Conservation (phyloP, 1,140 invertebrate genomes). For the Thrips palmi region DNA sequence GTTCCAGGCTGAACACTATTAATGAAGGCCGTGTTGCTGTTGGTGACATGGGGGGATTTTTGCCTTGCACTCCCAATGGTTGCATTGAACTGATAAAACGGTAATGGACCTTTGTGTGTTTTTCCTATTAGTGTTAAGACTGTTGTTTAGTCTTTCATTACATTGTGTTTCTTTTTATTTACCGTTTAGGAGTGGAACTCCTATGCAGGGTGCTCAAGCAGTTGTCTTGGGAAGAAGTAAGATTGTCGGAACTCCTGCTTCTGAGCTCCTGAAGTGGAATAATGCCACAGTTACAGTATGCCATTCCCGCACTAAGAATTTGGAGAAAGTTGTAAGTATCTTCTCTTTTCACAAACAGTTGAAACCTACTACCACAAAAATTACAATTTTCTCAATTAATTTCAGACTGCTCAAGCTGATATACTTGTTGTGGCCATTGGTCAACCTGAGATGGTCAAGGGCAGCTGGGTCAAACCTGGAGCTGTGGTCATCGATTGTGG, state of each 20-base stretch:
- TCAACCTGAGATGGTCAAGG: slow-evolving; percentile 76
- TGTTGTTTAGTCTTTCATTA: slow-evolving; percentile 3
- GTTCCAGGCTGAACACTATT: slow-evolving; percentile 57
- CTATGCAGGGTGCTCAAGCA: slow-evolving; percentile 66
- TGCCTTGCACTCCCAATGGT: slow-evolving; percentile 86
- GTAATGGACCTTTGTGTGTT: slow-evolving; percentile 19
- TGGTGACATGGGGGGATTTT: slow-evolving; percentile 68
- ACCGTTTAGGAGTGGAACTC: slow-evolving; percentile 41
- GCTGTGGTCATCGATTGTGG: slow-evolving; percentile 99
- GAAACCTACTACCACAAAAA: slow-evolving; percentile 1
- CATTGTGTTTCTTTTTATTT: neutral
- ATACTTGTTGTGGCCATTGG: slow-evolving; percentile 95
- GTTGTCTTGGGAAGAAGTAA: slow-evolving; percentile 94
- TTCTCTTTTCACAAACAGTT: slow-evolving; percentile 3
- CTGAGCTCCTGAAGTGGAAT: slow-evolving; percentile 90
- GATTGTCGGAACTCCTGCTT: slow-evolving; percentile 90
- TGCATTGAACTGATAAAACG: slow-evolving; percentile 81
- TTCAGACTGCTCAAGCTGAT: slow-evolving; percentile 55
- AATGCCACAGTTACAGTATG: slow-evolving; percentile 93
- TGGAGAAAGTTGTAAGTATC: slow-evolving; percentile 49
- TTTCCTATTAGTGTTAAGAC: neutral
- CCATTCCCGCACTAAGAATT: slow-evolving; percentile 81
- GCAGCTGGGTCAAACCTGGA: slow-evolving; percentile 92
- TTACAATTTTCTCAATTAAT: slow-evolving; percentile 2
- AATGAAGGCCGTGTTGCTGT: slow-evolving; percentile 79